phyloP scores from a whole-genome alignment of 53 echinoderm and acorn worm species.

The Crossaster papposus region DNA sequence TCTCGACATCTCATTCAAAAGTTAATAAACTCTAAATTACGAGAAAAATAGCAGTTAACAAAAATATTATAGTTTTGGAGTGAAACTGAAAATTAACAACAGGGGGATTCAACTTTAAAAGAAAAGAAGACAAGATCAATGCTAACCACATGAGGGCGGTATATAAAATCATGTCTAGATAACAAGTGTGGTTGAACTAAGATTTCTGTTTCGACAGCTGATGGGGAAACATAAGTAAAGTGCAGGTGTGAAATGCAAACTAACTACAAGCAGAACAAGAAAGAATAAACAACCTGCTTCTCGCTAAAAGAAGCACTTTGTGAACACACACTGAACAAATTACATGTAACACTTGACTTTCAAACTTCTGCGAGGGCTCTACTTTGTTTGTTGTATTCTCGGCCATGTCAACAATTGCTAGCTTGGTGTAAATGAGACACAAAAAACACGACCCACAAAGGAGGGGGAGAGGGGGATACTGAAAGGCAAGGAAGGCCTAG shows the following conservation, averaged over 20 bases:
- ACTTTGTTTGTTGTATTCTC: slow-evolving; percentile 25
- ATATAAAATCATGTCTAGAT: neutral
- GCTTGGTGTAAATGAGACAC: slow-evolving; percentile 2
- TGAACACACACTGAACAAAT: slow-evolving; percentile 37
- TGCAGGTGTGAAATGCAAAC: slow-evolving; percentile 39
- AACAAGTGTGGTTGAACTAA: neutral
- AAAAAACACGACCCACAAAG: neutral
- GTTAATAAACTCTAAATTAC: no score
- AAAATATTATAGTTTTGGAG: no score
- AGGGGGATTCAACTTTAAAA: no score
- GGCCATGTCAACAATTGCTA: slow-evolving; percentile 32
- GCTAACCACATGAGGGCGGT: no score
- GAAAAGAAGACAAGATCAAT: no score
- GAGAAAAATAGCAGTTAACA: no score
- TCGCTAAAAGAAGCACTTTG: neutral
- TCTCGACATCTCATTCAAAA: no score
- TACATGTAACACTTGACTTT: slow-evolving; percentile 47
- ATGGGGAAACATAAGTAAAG: neutral
- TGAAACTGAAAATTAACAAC: no score
- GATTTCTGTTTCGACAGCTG: neutral
- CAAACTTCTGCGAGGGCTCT: slow-evolving; percentile 24
- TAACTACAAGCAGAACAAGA: neutral
- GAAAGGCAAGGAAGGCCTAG: neutral
- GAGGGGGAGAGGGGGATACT: neutral
- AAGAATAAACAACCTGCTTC: neutral